A percentile compares a stretch with the other conserved stretches of the same genome.
Evolutionary conservation across 92 coral and sea anemone genomes (phyloP).

Genomic region (Epizoanthus scotinus): DNA sequence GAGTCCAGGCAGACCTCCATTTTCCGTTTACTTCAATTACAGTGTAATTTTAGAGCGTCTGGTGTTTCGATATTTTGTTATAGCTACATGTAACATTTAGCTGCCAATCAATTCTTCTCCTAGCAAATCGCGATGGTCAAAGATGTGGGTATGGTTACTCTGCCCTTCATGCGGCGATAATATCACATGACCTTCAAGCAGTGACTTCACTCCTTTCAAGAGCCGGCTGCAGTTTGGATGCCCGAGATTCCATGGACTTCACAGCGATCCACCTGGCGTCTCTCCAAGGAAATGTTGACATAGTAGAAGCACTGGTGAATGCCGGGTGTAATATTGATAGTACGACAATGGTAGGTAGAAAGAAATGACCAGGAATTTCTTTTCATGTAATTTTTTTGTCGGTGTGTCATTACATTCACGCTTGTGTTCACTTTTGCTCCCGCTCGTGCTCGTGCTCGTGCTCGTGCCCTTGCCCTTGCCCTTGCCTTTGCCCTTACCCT

Average conservation of each 20-base stretch:
- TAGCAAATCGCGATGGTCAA: slow-evolving; percentile 24
- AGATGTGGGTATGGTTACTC: slow-evolving; percentile 74
- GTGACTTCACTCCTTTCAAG: slow-evolving; percentile 45
- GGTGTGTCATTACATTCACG: background rate
- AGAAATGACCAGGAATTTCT: background rate
- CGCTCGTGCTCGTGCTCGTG: background rate
- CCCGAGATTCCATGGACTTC: slow-evolving; percentile 79
- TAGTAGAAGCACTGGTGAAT: slow-evolving; percentile 49
- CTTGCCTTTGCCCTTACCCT: too few relatives aligned
- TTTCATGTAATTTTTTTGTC: background rate
- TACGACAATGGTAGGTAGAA: slow-evolving; percentile 56
- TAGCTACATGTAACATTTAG: too few relatives aligned
- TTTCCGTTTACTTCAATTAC: too few relatives aligned
- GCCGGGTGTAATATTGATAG: slow-evolving; percentile 70
- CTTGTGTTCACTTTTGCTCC: background rate
- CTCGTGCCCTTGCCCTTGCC: too few relatives aligned
- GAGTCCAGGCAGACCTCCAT: too few relatives aligned
- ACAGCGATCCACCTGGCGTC: slow-evolving; percentile 82
- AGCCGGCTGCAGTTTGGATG: slow-evolving; percentile 63
- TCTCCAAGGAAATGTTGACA: slow-evolving; percentile 57
- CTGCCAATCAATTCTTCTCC: background rate
- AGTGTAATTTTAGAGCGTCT: too few relatives aligned
- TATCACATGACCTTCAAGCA: slow-evolving; percentile 61
- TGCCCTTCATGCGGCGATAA: slow-evolving; percentile 72
- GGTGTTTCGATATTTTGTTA: too few relatives aligned